Conservation (phyloP, 2,888 invertebrate species). For the Frankliniella fusca region DNA sequence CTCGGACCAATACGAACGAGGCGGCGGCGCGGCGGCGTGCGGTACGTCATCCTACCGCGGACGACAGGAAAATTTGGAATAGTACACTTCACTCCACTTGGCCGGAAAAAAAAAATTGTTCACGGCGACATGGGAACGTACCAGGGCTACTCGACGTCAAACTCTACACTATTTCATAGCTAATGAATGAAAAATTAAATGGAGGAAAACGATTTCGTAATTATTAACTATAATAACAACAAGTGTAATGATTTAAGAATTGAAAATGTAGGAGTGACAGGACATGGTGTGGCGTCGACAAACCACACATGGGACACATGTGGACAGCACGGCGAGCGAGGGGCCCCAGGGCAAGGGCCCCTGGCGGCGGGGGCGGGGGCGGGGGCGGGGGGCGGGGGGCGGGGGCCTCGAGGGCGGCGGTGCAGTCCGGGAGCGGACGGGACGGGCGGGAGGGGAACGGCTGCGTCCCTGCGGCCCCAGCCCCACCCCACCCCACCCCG, state of each 20-base stretch:
- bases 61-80: background rate
- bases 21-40: background rate
- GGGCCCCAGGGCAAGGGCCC: background rate
- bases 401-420: background rate
- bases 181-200: background rate
- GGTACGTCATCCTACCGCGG: background rate
- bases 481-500: too few species aligned
- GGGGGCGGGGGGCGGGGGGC: background rate
- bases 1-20: background rate
- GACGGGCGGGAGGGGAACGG: background rate
- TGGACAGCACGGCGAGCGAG: conserved; percentile 3
- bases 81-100: background rate
- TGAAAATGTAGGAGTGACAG: conserved; percentile 13
- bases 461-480: background rate
- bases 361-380: background rate
- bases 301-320: conserved; percentile 24
- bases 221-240: background rate
- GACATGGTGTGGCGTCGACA: background rate
- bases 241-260: background rate
- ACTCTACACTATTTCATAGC: too few species aligned
- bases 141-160: too few species aligned
- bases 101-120: background rate
- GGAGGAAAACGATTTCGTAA: background rate
- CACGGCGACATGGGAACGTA: too few species aligned
- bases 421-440: background rate